Conservation (phyloP, 2,113 vertebrate species). For the Oncorhynchus kisutch region DNA sequence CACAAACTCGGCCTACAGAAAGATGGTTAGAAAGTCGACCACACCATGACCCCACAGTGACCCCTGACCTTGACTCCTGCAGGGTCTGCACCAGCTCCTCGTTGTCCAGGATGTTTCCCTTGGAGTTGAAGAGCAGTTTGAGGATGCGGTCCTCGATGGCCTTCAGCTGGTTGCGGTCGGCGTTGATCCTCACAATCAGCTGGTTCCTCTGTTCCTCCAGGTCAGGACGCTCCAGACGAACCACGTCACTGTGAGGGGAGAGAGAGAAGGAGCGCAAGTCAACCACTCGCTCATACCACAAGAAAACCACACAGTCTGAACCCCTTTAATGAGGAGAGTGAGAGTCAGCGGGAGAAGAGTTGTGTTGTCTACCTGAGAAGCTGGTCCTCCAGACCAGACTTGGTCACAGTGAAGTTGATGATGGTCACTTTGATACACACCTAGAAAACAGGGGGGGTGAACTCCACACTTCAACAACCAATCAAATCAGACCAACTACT, state of each 20-base stretch:
- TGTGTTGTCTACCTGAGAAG: slow-evolving; percentile 75
- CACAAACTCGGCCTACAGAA: background rate
- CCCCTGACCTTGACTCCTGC: slow-evolving; percentile 76
- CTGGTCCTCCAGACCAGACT: slow-evolving; percentile 86
- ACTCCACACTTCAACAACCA: background rate
- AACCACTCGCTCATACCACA: background rate
- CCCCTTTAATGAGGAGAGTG: background rate
- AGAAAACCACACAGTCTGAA: background rate
- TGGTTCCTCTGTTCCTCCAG: slow-evolving; percentile 79
- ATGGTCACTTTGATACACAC: slow-evolving; percentile 92
- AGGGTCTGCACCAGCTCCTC: slow-evolving; percentile 79
- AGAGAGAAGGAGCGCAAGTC: background rate
- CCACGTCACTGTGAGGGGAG: slow-evolving; percentile 69
- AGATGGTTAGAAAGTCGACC: background rate
- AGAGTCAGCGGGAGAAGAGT: background rate
- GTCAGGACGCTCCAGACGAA: slow-evolving; percentile 79
- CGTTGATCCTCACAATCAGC: slow-evolving; percentile 76
- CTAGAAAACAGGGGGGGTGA: slow-evolving; percentile 53
- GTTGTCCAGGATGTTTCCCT: slow-evolving; percentile 81
- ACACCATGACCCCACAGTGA: background rate
- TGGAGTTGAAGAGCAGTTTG: slow-evolving; percentile 78
- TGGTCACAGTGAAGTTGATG: slow-evolving; percentile 89
- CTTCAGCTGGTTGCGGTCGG: slow-evolving; percentile 81
- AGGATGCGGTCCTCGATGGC: slow-evolving; percentile 80
- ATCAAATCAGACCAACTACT: background rate